Percentiles rank a stretch among this genome's conserved stretches.
Evolutionary conservation across 2,888 invertebrate species (phyloP).

Genomic region (Agrotis puta): DNA sequence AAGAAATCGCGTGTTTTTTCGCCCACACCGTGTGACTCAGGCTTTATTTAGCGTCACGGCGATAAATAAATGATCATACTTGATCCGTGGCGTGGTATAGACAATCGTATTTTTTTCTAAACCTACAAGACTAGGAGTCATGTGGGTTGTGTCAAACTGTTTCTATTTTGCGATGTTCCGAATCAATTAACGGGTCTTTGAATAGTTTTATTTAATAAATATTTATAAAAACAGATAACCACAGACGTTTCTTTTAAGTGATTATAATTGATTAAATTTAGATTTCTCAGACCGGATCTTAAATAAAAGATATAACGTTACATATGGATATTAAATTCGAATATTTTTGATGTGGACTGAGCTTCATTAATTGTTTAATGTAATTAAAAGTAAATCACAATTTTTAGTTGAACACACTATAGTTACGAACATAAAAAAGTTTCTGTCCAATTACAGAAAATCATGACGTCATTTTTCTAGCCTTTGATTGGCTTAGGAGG

Average conservation of each 20-base stretch:
- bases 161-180: conserved; percentile 28
- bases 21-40: conserved; percentile 66
- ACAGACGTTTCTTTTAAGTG: conserved; percentile 7
- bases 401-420: conserved; percentile 1
- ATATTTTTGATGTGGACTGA: conserved; percentile 19
- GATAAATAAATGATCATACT: conserved; percentile 63
- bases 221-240: conserved; percentile 14
- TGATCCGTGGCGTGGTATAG: conserved; percentile 52
- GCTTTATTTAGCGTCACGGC: conserved; percentile 60
- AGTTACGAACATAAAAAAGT: conserved; percentile 1
- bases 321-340: conserved; percentile 11
- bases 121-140: conserved; percentile 30
- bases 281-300: conserved; percentile 10
- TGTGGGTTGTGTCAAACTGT: conserved; percentile 56
- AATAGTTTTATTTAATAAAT: conserved; percentile 12
- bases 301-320: conserved; percentile 30
- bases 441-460: conserved; percentile 41
- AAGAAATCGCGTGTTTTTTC: conserved; percentile 60
- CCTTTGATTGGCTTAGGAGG: conserved; percentile 54
- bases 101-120: conserved; percentile 55
- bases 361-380: conserved; percentile 20
- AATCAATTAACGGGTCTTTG: conserved; percentile 54
- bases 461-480: conserved; percentile 16
- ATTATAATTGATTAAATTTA: conserved; percentile 34
- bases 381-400: conserved; percentile 28